A percentile compares a stretch with the other conserved stretches of the same genome.
These are phyloP conservation scores for Panonychus citri DNA, from an alignment of 1,140 invertebrate species.

Conservation along the genomic window DNA sequence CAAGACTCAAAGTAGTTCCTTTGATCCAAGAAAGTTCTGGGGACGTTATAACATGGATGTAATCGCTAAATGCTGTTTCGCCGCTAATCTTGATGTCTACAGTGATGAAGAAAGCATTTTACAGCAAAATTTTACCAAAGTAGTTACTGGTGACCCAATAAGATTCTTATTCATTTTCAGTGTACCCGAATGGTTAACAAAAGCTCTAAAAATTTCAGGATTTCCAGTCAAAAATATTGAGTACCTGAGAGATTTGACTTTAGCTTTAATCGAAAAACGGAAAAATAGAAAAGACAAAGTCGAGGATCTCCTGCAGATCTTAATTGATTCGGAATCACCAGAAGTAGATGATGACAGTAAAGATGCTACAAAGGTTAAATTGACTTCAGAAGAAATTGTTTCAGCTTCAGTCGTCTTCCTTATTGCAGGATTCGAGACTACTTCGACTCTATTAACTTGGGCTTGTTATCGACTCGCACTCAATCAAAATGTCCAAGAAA, in stretches of 20 bases:
- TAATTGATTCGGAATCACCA: slow-evolving; percentile 10
- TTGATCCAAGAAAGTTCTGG: neutral
- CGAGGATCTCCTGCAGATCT: slow-evolving; percentile 14
- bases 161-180: neutral
- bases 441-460: slow-evolving; percentile 25
- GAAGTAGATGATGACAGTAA: neutral
- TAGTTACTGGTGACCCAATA: slow-evolving; percentile 7
- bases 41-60: slow-evolving; percentile 21
- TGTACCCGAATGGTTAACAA: neutral
- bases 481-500: slow-evolving; percentile 22
- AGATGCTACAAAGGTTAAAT: neutral
- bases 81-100: slow-evolving; percentile 23
- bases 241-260: neutral
- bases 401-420: slow-evolving; percentile 26
- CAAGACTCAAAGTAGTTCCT: neutral
- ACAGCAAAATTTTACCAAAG: slow-evolving; percentile 15
- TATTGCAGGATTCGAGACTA: slow-evolving; percentile 27
- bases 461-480: neutral
- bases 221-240: neutral
- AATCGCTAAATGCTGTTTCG: slow-evolving; percentile 27
- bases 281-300: neutral
- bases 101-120: slow-evolving; percentile 20
- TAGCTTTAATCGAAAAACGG: neutral
- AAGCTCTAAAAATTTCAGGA: neutral
- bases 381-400: slow-evolving; percentile 19